Percentiles rank a stretch among this genome's conserved stretches.
phyloP scores from a whole-genome alignment of 2,113 vertebrate genomes.

The Egretta garzetta region DNA sequence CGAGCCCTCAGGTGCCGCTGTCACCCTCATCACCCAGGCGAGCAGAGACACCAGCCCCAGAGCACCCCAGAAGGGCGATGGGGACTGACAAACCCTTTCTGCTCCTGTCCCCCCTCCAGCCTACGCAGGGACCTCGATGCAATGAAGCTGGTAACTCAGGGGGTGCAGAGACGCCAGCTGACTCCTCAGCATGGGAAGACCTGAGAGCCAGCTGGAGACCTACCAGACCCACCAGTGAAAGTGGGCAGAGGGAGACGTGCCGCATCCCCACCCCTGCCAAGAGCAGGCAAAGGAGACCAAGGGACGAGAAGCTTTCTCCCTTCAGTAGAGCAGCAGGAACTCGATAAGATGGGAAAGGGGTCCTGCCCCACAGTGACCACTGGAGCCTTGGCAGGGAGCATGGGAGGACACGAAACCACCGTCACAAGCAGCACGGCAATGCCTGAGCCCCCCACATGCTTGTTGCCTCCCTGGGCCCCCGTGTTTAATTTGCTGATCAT shows the following conservation, averaged over 20 bases:
- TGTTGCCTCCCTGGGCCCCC: neutral
- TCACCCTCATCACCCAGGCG: neutral
- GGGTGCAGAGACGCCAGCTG: neutral
- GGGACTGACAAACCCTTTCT: neutral
- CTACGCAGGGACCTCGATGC: rapidly evolving
- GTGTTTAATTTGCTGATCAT: neutral
- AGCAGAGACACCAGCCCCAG: rapidly evolving
- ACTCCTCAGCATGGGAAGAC: neutral
- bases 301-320: neutral
- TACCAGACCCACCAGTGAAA: neutral
- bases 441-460: neutral
- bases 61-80: neutral
- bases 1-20: neutral
- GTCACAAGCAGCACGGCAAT: neutral
- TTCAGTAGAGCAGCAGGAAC: neutral
- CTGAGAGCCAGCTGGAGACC: neutral
- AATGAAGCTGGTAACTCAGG: neutral
- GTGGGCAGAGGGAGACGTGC: neutral
- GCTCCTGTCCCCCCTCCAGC: neutral
- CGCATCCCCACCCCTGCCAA: neutral
- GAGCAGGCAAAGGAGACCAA: neutral
- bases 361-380: neutral
- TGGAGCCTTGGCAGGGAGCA: neutral
- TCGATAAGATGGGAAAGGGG: neutral
- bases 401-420: neutral